Evolutionary conservation across 2,888 invertebrate genomes (phyloP).

Genomic region (Ctena decussata): DNA sequence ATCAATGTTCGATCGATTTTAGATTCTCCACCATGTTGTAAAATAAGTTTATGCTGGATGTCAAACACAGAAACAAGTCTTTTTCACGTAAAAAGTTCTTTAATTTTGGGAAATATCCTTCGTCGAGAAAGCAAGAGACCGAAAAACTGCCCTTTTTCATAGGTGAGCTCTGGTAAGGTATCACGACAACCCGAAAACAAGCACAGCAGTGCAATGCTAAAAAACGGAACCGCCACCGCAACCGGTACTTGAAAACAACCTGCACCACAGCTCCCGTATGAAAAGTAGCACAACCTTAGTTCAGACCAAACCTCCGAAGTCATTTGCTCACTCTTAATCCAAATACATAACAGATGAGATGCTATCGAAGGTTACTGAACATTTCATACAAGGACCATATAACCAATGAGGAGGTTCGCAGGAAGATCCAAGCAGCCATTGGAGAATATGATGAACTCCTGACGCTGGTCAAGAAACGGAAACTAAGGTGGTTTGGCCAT

Average conservation of each 20-base stretch:
- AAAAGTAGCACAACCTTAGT: background rate
- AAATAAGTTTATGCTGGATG: background rate
- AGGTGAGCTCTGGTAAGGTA: background rate
- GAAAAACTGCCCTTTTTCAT: background rate
- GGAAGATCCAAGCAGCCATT: too few species aligned
- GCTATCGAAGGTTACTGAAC: too few species aligned
- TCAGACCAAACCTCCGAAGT: background rate
- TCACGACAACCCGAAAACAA: background rate
- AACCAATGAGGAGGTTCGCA: too few species aligned
- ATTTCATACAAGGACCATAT: too few species aligned
- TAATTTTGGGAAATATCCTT: background rate
- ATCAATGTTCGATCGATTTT: background rate
- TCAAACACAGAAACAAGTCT: background rate
- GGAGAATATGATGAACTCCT: too few species aligned
- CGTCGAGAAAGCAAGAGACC: too few species aligned
- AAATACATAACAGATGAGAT: background rate
- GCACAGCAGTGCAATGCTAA: too few species aligned
- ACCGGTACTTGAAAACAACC: background rate
- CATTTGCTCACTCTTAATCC: background rate
- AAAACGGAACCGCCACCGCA: background rate
- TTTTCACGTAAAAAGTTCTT: background rate
- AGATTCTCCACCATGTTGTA: background rate
- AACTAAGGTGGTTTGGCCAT: too few species aligned
- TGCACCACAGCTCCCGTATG: background rate
- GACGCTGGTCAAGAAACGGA: too few species aligned